Conservation (phyloP, 2,888 invertebrate species). For the Leuctra nigra region DNA sequence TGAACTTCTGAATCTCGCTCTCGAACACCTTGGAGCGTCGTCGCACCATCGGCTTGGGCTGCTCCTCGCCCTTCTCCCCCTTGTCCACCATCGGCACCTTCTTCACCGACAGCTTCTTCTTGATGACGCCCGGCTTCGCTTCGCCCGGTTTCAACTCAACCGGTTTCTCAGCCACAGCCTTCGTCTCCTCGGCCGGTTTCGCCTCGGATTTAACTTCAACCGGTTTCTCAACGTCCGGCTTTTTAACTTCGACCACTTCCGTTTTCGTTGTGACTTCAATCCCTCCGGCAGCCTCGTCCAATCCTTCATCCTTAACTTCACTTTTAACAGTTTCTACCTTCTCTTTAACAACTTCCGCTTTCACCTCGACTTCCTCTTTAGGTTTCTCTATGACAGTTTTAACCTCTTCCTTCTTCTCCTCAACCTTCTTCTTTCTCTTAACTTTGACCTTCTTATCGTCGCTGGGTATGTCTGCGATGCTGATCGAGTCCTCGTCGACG, state of each 20-base stretch:
- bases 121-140: not conserved
- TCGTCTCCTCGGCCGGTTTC: not conserved
- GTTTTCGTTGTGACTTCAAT: too few relatives aligned
- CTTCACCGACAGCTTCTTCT: conserved; percentile 10
- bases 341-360: conserved; percentile 22
- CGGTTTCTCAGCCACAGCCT: not conserved
- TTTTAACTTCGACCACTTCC: too few relatives aligned
- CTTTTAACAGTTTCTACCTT: conserved; percentile 22
- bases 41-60: conserved; percentile 48
- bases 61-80: conserved; percentile 23
- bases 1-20: conserved; percentile 56
- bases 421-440: conserved; percentile 38
- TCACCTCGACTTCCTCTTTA: conserved; percentile 30
- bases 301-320: conserved; percentile 29
- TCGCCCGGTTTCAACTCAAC: not conserved
- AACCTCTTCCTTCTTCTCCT: conserved; percentile 34
- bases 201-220: conserved; percentile 26
- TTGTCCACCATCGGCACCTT: conserved; percentile 22
- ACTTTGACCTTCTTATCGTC: conserved; percentile 36
- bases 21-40: conserved; percentile 62
- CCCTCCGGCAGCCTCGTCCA: not conserved
- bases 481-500: conserved; percentile 14
- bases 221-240: conserved; percentile 30
- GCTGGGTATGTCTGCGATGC: conserved; percentile 29
- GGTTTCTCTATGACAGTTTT: conserved; percentile 34